Conservation (phyloP, 2,888 invertebrate genomes). For the Teleiodes luculella region DNA sequence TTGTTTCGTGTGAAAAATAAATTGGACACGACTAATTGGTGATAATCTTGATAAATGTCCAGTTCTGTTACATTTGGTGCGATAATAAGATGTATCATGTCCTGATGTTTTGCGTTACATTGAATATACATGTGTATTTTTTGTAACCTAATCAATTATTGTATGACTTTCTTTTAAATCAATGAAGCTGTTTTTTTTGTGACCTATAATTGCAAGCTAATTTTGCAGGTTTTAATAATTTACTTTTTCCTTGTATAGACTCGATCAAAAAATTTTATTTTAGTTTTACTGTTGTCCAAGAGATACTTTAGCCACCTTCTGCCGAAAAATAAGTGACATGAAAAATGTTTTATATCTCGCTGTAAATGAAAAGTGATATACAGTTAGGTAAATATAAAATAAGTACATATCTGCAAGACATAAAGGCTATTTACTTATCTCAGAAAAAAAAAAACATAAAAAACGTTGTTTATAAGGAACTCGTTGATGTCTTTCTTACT, state of each 20-base stretch:
- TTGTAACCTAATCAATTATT: background rate
- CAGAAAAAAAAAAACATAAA: background rate
- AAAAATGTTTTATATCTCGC: too few relatives aligned
- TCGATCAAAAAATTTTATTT: too few relatives aligned
- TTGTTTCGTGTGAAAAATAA: constrained; percentile 1
- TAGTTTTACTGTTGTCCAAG: too few relatives aligned
- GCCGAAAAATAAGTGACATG: too few relatives aligned
- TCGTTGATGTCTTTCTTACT: constrained; percentile 10
- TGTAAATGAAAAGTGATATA: too few relatives aligned
- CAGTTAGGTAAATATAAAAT: background rate
- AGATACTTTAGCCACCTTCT: too few relatives aligned
- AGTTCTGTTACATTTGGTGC: background rate
- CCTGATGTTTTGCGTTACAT: background rate
- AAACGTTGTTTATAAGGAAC: background rate
- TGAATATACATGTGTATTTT: background rate
- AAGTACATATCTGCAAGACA: background rate
- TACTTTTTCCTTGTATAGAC: too few relatives aligned
- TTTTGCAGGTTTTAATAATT: too few relatives aligned
- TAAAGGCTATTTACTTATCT: too few relatives aligned
- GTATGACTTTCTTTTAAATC: background rate
- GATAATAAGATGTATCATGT: background rate
- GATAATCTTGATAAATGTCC: constrained; percentile 3
- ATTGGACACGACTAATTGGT: constrained; percentile 7
- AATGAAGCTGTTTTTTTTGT: too few relatives aligned
- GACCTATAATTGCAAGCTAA: too few relatives aligned